Conservation (phyloP, 2,888 invertebrate species). For the Linyphia triangularis region DNA sequence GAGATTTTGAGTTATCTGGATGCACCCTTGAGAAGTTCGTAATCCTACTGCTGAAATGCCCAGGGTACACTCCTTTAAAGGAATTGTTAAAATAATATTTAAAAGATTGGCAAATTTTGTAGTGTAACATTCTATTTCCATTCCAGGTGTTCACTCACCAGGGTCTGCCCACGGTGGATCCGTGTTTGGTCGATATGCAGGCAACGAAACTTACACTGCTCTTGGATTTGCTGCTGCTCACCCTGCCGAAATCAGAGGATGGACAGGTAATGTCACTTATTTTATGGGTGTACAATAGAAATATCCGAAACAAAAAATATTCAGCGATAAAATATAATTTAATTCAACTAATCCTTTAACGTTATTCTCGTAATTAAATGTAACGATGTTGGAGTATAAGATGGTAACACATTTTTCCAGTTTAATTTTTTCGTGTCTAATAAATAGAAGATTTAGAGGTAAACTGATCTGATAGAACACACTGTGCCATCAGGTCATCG, state of each 20-base stretch:
- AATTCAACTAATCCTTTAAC: background rate
- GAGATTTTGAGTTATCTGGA: too few species aligned
- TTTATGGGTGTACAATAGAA: background rate
- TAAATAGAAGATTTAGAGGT: too few species aligned
- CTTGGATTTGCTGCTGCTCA: background rate
- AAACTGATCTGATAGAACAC: too few species aligned
- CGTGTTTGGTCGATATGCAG: background rate
- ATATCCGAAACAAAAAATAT: too few species aligned
- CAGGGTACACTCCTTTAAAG: too few species aligned
- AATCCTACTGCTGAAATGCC: too few species aligned
- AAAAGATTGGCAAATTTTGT: background rate
- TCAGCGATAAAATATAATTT: background rate
- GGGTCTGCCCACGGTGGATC: background rate
- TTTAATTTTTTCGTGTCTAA: too few species aligned
- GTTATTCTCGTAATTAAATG: too few species aligned
- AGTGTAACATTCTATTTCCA: background rate
- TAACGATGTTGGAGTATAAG: too few species aligned
- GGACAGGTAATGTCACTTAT: slow-evolving; percentile 3
- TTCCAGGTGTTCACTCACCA: background rate
- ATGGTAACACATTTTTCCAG: too few species aligned
- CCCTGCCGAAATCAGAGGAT: background rate
- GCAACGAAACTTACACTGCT: slow-evolving; percentile 11
- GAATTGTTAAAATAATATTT: background rate
- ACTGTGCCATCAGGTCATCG: too few species aligned
- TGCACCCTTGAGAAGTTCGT: too few species aligned